Evolutionary conservation across 2,113 vertebrate species (phyloP).

Genomic region (Clarias gariepinus): DNA sequence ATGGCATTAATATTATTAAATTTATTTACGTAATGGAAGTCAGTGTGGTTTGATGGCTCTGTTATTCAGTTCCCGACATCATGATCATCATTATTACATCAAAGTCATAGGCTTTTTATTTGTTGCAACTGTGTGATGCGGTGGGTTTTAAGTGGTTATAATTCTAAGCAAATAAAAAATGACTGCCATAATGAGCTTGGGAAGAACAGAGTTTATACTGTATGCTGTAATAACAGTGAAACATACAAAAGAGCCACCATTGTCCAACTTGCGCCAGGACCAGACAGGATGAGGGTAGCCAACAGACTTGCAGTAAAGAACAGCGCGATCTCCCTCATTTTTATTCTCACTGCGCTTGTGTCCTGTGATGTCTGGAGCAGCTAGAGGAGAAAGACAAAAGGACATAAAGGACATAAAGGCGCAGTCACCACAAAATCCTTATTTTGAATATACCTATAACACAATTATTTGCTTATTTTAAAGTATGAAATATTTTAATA

Average conservation of each 20-base stretch:
- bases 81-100: background rate
- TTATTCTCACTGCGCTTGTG: constrained; percentile 97
- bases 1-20: background rate
- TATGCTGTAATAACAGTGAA: background rate
- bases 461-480: background rate
- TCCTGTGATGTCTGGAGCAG: constrained; percentile 85
- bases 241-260: constrained; percentile 75
- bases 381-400: constrained; percentile 64
- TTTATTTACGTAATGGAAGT: background rate
- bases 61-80: background rate
- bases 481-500: background rate
- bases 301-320: constrained; percentile 92
- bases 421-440: constrained; percentile 7
- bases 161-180: background rate
- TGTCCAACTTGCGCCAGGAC: constrained; percentile 86
- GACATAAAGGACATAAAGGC: background rate
- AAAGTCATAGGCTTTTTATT: too few relatives aligned
- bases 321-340: constrained; percentile 88
- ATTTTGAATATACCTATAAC: background rate
- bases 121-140: background rate
- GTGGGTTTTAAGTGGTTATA: background rate
- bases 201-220: background rate
- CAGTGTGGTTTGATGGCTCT: background rate
- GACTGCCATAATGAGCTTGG: background rate
- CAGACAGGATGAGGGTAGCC: constrained; percentile 90